Percentiles rank a stretch among this genome's conserved stretches.
Evolutionary conservation across 1,140 invertebrate species (phyloP).

Genomic region (Adoxophyes honmai): DNA sequence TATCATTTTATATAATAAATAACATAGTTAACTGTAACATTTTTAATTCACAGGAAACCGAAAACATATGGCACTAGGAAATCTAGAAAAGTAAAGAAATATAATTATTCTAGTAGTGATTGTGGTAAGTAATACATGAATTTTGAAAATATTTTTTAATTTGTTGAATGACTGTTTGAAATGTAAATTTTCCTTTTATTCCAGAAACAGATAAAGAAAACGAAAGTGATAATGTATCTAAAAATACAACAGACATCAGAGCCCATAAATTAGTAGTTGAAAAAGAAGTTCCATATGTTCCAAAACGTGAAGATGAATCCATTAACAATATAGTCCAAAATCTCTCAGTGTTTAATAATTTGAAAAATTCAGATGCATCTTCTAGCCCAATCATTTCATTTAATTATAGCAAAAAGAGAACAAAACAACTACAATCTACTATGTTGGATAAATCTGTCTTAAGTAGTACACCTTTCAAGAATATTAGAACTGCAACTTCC

Average conservation of each 20-base stretch:
- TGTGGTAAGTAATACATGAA: constrained; percentile 31
- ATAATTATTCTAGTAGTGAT: constrained; percentile 39
- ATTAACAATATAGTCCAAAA: constrained; percentile 51
- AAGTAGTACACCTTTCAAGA: constrained; percentile 58
- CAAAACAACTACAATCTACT: constrained; percentile 28
- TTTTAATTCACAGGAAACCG: constrained; percentile 31
- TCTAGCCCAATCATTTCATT: constrained; percentile 3
- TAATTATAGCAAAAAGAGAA: constrained; percentile 22
- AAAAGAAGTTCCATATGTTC: constrained; percentile 27
- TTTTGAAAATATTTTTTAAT: constrained; percentile 7
- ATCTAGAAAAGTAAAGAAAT: constrained; percentile 33
- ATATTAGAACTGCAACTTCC: constrained; percentile 56
- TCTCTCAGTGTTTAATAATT: constrained; percentile 35
- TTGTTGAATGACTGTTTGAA: not conserved
- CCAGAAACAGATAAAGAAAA: constrained; percentile 64
- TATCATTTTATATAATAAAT: too few species aligned
- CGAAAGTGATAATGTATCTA: constrained; percentile 22
- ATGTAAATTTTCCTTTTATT: constrained; percentile 22
- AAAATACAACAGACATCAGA: constrained; percentile 43
- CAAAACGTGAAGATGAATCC: constrained; percentile 39
- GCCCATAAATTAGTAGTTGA: constrained; percentile 50
- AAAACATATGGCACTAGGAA: constrained; percentile 36
- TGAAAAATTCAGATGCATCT: constrained; percentile 5
- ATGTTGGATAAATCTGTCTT: constrained; percentile 39
- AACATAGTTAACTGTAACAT: not conserved